Conservation (phyloP, 2,113 vertebrate genomes). For the Caloenas nicobarica region DNA sequence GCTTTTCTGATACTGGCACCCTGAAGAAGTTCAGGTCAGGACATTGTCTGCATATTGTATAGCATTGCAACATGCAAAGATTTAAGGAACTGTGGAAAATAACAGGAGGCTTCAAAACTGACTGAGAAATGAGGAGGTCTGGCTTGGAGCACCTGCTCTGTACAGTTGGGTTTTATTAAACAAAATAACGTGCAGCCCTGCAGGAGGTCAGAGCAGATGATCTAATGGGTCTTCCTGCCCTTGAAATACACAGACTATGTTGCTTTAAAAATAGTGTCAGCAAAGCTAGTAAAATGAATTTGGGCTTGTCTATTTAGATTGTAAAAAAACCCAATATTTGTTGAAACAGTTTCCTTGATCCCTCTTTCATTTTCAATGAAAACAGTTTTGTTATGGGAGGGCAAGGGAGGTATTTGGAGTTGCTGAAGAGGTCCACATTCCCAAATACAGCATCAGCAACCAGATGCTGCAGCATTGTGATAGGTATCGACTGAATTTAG, state of each 20-base stretch:
- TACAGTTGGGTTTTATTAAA: conserved; percentile 33
- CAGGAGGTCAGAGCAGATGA: conserved; percentile 11
- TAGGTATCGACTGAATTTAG: background rate
- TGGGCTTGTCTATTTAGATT: background rate
- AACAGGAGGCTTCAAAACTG: background rate
- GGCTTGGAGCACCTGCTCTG: background rate
- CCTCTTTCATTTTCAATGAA: background rate
- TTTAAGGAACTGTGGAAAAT: conserved; percentile 16
- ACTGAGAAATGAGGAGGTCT: background rate
- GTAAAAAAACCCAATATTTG: background rate
- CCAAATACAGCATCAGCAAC: background rate
- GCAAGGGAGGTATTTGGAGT: background rate
- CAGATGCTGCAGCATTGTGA: background rate
- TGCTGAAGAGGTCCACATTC: background rate
- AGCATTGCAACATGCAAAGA: conserved; percentile 1
- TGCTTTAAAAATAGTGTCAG: background rate
- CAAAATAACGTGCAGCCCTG: background rate
- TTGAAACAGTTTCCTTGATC: background rate
- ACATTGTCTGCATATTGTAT: conserved; percentile 19
- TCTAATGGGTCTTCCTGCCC: conserved; percentile 17
- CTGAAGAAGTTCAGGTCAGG: conserved; percentile 55
- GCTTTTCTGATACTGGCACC: conserved; percentile 44
- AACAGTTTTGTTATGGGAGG: background rate
- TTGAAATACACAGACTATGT: background rate
- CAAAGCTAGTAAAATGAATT: background rate